Conservation (phyloP, 2,888 invertebrate species). For the Hololepta plana region DNA sequence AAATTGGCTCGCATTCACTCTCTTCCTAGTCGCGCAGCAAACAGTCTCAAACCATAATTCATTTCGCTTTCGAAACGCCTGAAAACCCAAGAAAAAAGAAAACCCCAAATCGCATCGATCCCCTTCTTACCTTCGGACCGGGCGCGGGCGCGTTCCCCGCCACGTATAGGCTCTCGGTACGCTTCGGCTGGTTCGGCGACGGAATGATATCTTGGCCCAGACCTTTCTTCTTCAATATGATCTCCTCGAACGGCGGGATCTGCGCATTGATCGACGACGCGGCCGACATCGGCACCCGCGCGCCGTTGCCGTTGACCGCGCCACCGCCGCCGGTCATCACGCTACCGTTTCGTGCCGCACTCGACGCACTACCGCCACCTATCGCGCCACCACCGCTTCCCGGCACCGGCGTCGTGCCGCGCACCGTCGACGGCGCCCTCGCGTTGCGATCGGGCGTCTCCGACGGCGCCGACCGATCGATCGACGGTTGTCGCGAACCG, state of each 20-base stretch:
- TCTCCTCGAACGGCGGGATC: constrained; percentile 69
- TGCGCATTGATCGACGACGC: constrained; percentile 31
- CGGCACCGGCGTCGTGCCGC: constrained; percentile 34
- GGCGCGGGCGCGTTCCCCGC: too few species aligned
- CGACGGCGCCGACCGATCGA: constrained; percentile 36
- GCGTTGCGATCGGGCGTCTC: constrained; percentile 29
- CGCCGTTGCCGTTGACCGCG: constrained; percentile 8
- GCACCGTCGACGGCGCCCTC: constrained; percentile 35
- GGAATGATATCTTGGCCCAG: constrained; percentile 81
- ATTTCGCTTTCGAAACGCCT: too few species aligned
- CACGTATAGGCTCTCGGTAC: constrained; percentile 85
- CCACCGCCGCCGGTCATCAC: constrained; percentile 36
- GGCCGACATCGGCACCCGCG: constrained; percentile 14
- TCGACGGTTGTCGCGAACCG: constrained; percentile 59
- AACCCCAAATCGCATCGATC: too few species aligned
- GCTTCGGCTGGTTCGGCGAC: constrained; percentile 72
- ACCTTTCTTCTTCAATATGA: constrained; percentile 58
- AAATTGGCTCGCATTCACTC: too few species aligned
- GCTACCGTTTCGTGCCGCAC: constrained; percentile 42
- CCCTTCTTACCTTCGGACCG: too few species aligned
- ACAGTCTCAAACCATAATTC: too few species aligned
- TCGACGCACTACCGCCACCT: constrained; percentile 8
- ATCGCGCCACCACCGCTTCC: constrained; percentile 14
- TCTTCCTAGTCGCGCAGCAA: too few species aligned
- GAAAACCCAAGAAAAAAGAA: too few species aligned